Base-by-base conservation (phyloP, 1,140 invertebrate genomes). In the Brachystomella parvula region DNA sequence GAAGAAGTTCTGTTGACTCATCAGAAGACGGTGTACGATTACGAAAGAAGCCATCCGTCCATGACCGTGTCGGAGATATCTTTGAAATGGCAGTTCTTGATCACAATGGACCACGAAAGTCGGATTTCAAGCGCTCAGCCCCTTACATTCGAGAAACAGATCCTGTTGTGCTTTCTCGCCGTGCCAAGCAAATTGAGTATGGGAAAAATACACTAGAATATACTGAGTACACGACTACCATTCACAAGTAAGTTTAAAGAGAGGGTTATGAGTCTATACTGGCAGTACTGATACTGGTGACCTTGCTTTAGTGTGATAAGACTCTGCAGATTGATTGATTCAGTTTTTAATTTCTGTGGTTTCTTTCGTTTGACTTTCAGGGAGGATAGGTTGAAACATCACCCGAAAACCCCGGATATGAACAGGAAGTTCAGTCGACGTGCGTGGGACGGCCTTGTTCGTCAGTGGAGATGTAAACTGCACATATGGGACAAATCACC, bases 351-450 rank as follows among this genome's bases (percentile, higher is more conserved):
- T n/a, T n/a, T n/a, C n/a, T n/a, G n/a, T n/a, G n/a, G n/a, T n/a
- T n/a, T n/a, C n/a, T n/a, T n/a, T n/a, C n/a, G n/a, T n/a, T n/a
- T n/a, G n/a, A 60, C 19, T 68, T 47, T 57, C 73, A 90, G 88
- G 74, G 75, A 83, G 26, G 75, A 85, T 69, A 81, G 92, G 32
- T 79, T 78, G 31, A 82, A 81, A 61, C 82, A 85, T 17, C 86
- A 94, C 81, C 93, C 93, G 17, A 84, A 83, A 74, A 96, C 93
- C 21, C 94, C 94, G 1, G 87, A 91, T 69, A 94, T 92, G 77
- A 82, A 85, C 77, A 75, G 83, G 39, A 93, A 94, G 77, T 93
- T 92, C 77, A 94, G 90, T 75, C 82, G 94, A 57, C 81, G 92
- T 73, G 92, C 88, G 9, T 96, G 91, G 86, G 94, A 96, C 77